Percentiles rank a stretch among this genome's conserved stretches.
These are phyloP conservation scores for Holothuria scabra DNA, from an alignment of 53 echinoderm and acorn worm species.

Conservation along the genomic window DNA sequence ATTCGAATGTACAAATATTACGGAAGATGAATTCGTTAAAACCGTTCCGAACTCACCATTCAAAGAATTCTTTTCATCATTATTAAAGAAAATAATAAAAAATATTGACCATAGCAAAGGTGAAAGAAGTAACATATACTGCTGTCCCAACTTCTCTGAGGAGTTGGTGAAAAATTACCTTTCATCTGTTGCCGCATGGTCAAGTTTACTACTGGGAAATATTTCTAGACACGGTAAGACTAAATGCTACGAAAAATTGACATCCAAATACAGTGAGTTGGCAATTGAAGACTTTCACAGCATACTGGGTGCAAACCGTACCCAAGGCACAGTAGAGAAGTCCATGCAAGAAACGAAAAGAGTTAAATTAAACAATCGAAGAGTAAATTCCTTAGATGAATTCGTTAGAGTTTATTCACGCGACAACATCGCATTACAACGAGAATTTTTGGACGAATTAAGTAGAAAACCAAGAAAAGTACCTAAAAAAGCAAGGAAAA, in stretches of 20 bases:
- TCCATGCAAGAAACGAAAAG: background rate
- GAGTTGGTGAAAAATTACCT: background rate
- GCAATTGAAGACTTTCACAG: background rate
- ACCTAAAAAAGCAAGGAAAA: background rate
- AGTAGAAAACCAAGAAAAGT: background rate
- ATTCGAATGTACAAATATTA: background rate
- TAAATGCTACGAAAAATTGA: background rate
- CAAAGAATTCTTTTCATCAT: background rate
- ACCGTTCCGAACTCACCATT: background rate
- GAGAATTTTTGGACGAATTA: constrained; percentile 14
- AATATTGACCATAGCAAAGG: background rate
- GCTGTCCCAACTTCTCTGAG: background rate
- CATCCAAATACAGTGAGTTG: background rate
- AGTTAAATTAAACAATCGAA: background rate
- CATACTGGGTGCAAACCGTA: background rate
- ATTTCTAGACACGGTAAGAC: background rate
- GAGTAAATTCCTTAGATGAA: constrained; percentile 13
- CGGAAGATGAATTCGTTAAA: background rate
- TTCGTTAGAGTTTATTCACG: background rate
- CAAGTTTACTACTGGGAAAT: constrained; percentile 12
- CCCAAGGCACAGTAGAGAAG: constrained; percentile 16
- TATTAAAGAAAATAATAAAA: background rate
- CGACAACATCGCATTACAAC: background rate
- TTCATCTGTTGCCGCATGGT: background rate
- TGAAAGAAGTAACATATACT: background rate